phyloP scores from a whole-genome alignment of 2,797 vertebrate species.

The Micropoecilia bifurca region DNA sequence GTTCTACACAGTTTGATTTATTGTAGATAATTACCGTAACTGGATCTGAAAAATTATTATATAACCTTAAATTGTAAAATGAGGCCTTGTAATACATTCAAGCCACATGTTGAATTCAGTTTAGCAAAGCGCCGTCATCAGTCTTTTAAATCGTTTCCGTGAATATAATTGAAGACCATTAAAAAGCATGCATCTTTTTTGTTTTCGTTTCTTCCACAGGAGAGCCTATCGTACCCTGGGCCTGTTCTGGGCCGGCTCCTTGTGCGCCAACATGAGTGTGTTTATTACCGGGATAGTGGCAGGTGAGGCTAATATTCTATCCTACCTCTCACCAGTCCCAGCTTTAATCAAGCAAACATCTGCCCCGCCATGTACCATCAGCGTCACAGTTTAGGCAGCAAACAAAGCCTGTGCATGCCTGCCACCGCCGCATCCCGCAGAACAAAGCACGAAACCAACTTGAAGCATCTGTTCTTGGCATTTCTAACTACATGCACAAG shows the following conservation, averaged over 20 bases:
- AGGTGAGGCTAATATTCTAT: constrained; percentile 79
- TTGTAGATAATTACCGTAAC: not conserved
- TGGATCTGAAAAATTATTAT: not conserved
- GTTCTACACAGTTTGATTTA: not conserved
- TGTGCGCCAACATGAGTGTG: constrained; percentile 88
- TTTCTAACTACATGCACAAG: constrained; percentile 58
- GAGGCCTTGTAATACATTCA: not conserved
- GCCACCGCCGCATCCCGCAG: constrained; percentile 22
- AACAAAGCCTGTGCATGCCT: constrained; percentile 30
- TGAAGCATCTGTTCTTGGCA: constrained; percentile 63
- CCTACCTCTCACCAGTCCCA: constrained; percentile 24
- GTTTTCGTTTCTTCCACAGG: constrained; percentile 68
- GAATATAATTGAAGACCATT: not conserved
- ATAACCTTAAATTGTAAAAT: not conserved
- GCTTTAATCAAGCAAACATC: constrained; percentile 72
- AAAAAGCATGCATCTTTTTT: not conserved
- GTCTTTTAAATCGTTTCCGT: not conserved
- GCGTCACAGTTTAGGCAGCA: constrained; percentile 58
- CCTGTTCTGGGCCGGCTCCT: constrained; percentile 92
- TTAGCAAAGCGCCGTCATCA: not conserved
- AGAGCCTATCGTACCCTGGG: constrained; percentile 87
- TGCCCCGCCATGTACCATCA: constrained; percentile 61
- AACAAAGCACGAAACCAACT: constrained; percentile 59
- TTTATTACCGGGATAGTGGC: constrained; percentile 89
- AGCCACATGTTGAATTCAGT: not conserved